phyloP scores from a whole-genome alignment of 2,888 invertebrate genomes.

The Cephus sareptanus region DNA sequence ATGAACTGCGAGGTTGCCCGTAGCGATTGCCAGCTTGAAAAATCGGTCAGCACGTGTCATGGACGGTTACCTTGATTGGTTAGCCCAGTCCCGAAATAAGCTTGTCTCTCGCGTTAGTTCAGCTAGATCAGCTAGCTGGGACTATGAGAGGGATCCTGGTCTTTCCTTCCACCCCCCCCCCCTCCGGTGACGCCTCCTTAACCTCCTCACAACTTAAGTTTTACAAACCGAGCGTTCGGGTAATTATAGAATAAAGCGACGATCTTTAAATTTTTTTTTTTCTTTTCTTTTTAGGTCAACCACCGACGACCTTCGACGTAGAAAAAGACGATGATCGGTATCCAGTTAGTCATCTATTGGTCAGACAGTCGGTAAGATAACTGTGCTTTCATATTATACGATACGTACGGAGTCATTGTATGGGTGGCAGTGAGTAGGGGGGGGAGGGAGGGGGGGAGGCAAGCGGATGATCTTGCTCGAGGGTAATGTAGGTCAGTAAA shows the following conservation, averaged over 20 bases:
- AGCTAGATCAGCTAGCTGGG: too few relatives aligned
- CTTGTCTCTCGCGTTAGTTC: neutral
- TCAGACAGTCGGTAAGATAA: neutral
- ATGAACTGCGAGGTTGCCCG: neutral
- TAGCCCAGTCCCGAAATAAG: neutral
- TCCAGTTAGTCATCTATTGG: neutral
- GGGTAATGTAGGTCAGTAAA: constrained; percentile 65
- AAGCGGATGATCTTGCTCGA: constrained; percentile 17
- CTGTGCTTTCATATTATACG: neutral
- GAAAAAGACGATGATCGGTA: neutral
- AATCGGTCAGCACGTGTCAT: neutral
- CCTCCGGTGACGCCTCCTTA: neutral
- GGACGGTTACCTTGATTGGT: neutral
- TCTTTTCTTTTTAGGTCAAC: neutral
- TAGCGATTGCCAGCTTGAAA: neutral
- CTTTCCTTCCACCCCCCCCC: too few relatives aligned
- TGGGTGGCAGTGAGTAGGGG: neutral
- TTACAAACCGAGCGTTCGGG: neutral
- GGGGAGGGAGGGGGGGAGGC: neutral
- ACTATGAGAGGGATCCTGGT: neutral
- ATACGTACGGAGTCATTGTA: neutral
- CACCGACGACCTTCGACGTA: neutral
- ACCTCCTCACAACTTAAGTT: neutral
- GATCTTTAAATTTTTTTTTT: neutral
- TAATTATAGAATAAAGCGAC: neutral